Percentiles rank a stretch among this genome's conserved stretches.
Conservation (phyloP, 2,888 invertebrate species). For the Temnothorax rugatulus region DNA sequence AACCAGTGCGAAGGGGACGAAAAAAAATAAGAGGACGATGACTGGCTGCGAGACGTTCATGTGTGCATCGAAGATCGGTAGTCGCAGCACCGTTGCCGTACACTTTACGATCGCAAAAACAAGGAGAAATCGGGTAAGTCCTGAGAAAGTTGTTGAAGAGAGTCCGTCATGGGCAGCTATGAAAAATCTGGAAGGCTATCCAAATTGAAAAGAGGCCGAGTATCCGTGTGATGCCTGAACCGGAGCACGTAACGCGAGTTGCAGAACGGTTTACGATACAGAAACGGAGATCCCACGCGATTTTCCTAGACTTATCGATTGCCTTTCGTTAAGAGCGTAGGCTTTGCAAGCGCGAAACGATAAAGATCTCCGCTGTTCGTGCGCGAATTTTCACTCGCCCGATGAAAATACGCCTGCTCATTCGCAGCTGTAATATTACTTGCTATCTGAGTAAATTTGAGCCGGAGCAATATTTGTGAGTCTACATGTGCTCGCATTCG, state of each 20-base stretch:
- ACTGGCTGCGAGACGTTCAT: constrained; percentile 66
- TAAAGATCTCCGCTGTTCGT: not conserved
- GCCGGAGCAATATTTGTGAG: constrained; percentile 32
- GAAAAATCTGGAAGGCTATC: not conserved
- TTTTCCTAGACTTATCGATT: constrained; percentile 13
- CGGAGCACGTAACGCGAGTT: not conserved
- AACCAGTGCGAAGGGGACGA: constrained; percentile 58
- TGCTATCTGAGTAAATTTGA: constrained; percentile 49
- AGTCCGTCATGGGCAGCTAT: not conserved
- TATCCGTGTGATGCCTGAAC: not conserved
- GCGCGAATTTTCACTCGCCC: constrained; percentile 8
- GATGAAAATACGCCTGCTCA: not conserved
- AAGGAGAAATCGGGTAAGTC: not conserved
- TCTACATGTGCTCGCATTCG: constrained; percentile 24
- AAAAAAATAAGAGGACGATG: constrained; percentile 40
- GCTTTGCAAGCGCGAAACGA: not conserved
- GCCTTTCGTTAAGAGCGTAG: not conserved
- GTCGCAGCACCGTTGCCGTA: not conserved
- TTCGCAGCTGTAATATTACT: not conserved
- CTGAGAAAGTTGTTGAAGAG: not conserved
- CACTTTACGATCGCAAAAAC: constrained; percentile 16
- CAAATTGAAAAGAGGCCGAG: not conserved
- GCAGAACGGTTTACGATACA: not conserved
- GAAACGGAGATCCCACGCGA: not conserved
- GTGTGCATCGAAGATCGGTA: constrained; percentile 58